Conservation (phyloP, 2,113 vertebrate genomes). For the Aptenodytes patagonicus region DNA sequence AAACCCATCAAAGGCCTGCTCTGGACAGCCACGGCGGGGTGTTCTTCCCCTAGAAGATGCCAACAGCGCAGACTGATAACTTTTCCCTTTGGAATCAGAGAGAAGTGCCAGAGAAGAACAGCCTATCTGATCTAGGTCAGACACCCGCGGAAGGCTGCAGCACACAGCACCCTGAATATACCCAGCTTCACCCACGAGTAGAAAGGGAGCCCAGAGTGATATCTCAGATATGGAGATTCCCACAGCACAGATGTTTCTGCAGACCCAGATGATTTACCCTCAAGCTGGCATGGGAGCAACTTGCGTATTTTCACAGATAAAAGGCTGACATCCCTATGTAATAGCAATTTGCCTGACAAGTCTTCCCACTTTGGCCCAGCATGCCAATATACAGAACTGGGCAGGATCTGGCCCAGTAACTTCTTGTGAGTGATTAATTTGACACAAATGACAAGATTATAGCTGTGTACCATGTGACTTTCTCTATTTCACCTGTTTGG, state of each 20-base stretch:
- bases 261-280: background rate
- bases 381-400: background rate
- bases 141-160: background rate
- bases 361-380: background rate
- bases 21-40: fast-evolving
- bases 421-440: background rate
- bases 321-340: background rate
- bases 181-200: background rate
- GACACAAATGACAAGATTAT: background rate
- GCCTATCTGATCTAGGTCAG: background rate
- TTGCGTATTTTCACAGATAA: background rate
- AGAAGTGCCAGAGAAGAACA: background rate
- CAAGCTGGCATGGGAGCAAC: fast-evolving
- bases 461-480: fast-evolving
- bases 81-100: background rate
- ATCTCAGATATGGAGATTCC: background rate
- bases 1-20: background rate
- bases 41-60: background rate
- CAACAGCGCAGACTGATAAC: background rate
- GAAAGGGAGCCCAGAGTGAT: background rate
- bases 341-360: background rate
- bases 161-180: fast-evolving
- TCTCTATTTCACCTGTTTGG: background rate
- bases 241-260: background rate
- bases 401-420: background rate